A percentile compares a stretch with the other conserved stretches of the same genome.
Conservation (phyloP, 1,140 invertebrate species). For the Drosophila navojoa region DNA sequence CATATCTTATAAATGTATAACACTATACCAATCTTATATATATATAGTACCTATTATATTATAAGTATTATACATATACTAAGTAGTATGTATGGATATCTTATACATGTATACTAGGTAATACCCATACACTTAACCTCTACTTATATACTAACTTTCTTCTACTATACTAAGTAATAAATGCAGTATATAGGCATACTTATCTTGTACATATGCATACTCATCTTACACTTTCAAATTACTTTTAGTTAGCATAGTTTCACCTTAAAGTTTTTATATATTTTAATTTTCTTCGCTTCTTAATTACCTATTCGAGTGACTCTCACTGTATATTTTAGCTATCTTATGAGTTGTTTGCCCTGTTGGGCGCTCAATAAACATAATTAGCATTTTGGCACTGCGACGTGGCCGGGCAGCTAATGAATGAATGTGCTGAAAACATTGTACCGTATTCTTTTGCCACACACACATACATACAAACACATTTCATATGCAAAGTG, state of each 20-base stretch:
- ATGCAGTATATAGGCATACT: too few species aligned
- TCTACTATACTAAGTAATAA: too few species aligned
- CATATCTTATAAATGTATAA: too few species aligned
- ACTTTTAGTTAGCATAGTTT: neutral
- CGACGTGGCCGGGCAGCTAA: conserved; percentile 66
- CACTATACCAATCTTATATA: too few species aligned
- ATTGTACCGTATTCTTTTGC: conserved; percentile 1
- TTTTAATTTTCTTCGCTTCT: neutral
- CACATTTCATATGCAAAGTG: conserved; percentile 70
- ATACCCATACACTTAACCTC: too few species aligned
- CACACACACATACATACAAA: neutral
- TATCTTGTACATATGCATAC: too few species aligned
- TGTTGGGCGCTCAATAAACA: conserved; percentile 72
- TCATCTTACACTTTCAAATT: too few species aligned
- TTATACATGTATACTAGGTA: too few species aligned
- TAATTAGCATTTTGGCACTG: conserved; percentile 79
- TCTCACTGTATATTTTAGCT: neutral
- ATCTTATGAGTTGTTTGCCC: conserved; percentile 33
- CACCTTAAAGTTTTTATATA: neutral
- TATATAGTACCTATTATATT: too few species aligned
- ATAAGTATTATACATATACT: too few species aligned
- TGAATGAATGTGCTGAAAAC: conserved; percentile 68
- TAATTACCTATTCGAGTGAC: conserved; percentile 1
- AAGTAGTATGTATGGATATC: too few species aligned
- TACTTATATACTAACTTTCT: too few species aligned